Evolutionary conservation across 2,113 vertebrate species (phyloP).

Genomic region (Ptychochromis oligacanthus): DNA sequence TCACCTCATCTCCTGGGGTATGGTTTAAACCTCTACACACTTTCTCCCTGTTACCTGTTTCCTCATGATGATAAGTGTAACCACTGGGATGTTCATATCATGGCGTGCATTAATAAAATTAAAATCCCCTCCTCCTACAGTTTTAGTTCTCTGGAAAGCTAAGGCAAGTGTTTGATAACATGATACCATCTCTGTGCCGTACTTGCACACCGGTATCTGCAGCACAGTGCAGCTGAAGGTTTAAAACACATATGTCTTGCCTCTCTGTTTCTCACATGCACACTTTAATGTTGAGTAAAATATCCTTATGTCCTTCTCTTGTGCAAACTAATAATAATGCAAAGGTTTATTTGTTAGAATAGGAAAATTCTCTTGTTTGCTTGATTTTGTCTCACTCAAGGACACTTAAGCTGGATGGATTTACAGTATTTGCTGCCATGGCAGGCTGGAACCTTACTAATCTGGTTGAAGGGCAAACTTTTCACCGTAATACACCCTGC

Average conservation of each 20-base stretch:
- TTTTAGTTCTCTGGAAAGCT: constrained; percentile 4
- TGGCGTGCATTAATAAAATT: constrained; percentile 51
- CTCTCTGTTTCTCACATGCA: background rate
- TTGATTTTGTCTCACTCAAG: constrained; percentile 15
- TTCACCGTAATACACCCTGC: constrained; percentile 7
- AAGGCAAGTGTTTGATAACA: constrained; percentile 17
- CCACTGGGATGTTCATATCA: constrained; percentile 35
- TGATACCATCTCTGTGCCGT: constrained; percentile 31
- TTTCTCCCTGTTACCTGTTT: constrained; percentile 59
- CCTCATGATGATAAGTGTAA: constrained; percentile 45
- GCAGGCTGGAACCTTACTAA: constrained; percentile 23
- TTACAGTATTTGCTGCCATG: constrained; percentile 32
- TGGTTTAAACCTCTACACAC: constrained; percentile 35
- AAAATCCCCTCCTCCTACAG: constrained; percentile 37
- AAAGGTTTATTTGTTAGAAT: background rate
- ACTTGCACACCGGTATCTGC: background rate
- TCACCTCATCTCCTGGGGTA: constrained; percentile 32
- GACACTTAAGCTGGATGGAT: constrained; percentile 45
- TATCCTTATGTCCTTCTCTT: background rate
- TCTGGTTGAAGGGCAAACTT: constrained; percentile 38
- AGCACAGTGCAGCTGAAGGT: too few species aligned
- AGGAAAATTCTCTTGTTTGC: background rate
- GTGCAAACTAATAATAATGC: background rate
- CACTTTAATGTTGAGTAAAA: background rate
- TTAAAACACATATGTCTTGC: background rate